Percentiles rank a stretch among this genome's conserved stretches.
phyloP scores from a whole-genome alignment of 2,888 invertebrate genomes.

The Microplitis manilae region DNA sequence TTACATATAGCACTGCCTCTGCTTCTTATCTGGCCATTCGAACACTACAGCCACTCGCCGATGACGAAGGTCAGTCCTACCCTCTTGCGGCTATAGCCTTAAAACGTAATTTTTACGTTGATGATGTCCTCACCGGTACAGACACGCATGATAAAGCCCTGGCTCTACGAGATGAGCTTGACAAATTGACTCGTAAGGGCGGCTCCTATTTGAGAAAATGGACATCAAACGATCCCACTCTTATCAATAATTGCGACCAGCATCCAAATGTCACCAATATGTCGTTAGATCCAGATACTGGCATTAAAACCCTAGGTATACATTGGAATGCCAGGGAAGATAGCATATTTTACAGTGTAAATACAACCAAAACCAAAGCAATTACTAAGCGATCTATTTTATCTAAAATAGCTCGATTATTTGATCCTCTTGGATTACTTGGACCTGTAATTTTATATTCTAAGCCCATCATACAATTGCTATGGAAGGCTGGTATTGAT shows the following conservation, averaged over 20 bases:
- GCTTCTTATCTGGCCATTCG: slow-evolving; percentile 42
- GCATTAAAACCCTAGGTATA: background rate
- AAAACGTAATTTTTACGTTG: slow-evolving; percentile 43
- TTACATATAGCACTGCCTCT: slow-evolving; percentile 36
- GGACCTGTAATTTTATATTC: slow-evolving; percentile 35
- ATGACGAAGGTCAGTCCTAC: slow-evolving; percentile 41
- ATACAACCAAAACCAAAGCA: background rate
- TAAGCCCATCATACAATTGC: slow-evolving; percentile 33
- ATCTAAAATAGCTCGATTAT: slow-evolving; percentile 26
- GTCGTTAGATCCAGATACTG: background rate
- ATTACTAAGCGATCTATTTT: slow-evolving; percentile 37
- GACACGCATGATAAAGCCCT: slow-evolving; percentile 31
- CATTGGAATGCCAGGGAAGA: slow-evolving; percentile 42
- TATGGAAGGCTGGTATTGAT: slow-evolving; percentile 32
- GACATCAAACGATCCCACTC: slow-evolving; percentile 38
- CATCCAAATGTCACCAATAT: background rate
- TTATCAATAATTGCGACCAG: background rate
- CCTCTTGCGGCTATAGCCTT: slow-evolving; percentile 35
- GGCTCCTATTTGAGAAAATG: slow-evolving; percentile 44
- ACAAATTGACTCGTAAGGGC: slow-evolving; percentile 30
- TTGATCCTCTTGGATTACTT: slow-evolving; percentile 40
- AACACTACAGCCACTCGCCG: slow-evolving; percentile 30
- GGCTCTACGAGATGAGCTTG: slow-evolving; percentile 29
- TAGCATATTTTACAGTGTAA: slow-evolving; percentile 38
- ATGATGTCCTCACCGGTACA: slow-evolving; percentile 44